phyloP scores from a whole-genome alignment of 2,888 invertebrate genomes.

The Torymus tubicola region DNA sequence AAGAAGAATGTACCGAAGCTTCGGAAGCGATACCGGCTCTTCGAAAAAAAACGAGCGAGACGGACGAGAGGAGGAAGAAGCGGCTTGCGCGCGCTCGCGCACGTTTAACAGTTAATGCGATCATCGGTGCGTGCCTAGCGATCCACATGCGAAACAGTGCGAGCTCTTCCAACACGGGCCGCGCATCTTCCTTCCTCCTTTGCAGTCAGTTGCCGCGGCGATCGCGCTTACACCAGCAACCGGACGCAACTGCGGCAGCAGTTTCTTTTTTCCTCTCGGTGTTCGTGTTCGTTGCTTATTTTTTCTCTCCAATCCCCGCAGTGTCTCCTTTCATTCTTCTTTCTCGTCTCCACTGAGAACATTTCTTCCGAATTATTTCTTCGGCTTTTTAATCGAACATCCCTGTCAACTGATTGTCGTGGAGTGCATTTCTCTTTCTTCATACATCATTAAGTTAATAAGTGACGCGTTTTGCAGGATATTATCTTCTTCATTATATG shows the following conservation, averaged over 20 bases:
- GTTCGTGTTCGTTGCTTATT: neutral
- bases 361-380: too few relatives aligned
- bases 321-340: too few relatives aligned
- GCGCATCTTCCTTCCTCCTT: neutral
- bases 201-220: conserved; percentile 28
- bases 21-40: conserved; percentile 1
- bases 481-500: too few relatives aligned
- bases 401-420: too few relatives aligned
- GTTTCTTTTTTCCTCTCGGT: neutral
- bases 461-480: too few relatives aligned
- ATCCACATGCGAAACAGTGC: conserved; percentile 77
- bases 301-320: neutral
- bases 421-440: too few relatives aligned
- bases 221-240: conserved; percentile 8
- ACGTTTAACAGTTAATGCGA: conserved; percentile 70
- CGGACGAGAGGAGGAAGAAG: neutral
- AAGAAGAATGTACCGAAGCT: conserved; percentile 15
- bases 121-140: conserved; percentile 74
- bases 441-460: too few relatives aligned
- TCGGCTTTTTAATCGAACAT: too few relatives aligned
- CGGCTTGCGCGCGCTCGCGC: conserved; percentile 60
- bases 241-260: neutral
- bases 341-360: too few relatives aligned
- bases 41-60: neutral
- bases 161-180: conserved; percentile 61